A percentile compares a stretch with the other conserved stretches of the same genome.
Evolutionary conservation across 1,140 invertebrate genomes (phyloP).

Genomic region (Gerris buenoi): DNA sequence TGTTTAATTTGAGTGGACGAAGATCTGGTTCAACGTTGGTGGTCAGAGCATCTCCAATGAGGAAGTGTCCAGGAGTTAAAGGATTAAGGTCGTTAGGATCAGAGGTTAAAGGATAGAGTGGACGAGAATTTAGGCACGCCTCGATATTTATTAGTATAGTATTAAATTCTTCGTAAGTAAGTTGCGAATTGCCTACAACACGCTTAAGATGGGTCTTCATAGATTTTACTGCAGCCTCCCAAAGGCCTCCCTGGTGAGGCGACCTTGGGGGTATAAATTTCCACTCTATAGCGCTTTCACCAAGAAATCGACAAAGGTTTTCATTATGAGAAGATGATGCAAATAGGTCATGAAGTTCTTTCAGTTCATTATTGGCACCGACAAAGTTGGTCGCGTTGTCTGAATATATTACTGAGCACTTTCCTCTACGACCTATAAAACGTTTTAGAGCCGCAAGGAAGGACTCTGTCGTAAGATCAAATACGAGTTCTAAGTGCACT

Average conservation of each 20-base stretch:
- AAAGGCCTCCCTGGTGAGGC: constrained; percentile 8
- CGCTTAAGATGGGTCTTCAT: constrained; percentile 20
- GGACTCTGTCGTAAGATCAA: constrained; percentile 17
- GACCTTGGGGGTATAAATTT: constrained; percentile 7
- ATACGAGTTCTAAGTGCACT: constrained; percentile 23
- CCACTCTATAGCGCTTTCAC: neutral
- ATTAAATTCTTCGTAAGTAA: constrained; percentile 20
- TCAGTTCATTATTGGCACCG: constrained; percentile 3
- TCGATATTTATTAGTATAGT: constrained; percentile 25
- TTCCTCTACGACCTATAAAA: constrained; percentile 20
- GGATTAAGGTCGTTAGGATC: constrained; percentile 21
- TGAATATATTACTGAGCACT: constrained; percentile 1
- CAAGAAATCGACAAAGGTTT: neutral
- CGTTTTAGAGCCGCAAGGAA: constrained; percentile 20
- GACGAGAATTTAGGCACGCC: constrained; percentile 10
- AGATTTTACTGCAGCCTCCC: constrained; percentile 20
- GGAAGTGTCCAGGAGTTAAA: constrained; percentile 25
- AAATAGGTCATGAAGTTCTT: neutral
- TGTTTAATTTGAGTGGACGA: constrained; percentile 12
- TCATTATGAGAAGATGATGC: neutral
- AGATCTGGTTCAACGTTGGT: constrained; percentile 22
- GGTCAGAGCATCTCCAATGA: constrained; percentile 23
- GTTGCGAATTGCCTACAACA: constrained; percentile 8
- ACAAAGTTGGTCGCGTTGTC: constrained; percentile 15
- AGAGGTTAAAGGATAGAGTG: constrained; percentile 24